Evolutionary conservation across 2,797 vertebrate genomes (phyloP).

Genomic region (Mallotus villosus): DNA sequence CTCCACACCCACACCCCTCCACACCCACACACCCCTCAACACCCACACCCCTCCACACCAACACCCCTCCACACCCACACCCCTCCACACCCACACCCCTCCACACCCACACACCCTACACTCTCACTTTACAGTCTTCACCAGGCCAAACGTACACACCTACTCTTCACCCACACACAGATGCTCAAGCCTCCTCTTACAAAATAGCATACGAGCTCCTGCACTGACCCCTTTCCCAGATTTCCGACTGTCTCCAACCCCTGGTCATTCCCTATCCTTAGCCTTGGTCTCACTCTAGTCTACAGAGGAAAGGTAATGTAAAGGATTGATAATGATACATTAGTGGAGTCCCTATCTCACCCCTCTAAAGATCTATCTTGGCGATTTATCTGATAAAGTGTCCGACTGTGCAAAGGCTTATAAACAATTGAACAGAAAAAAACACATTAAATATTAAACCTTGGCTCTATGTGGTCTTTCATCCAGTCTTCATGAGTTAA

Average conservation of each 20-base stretch:
- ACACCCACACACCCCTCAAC: too few species aligned
- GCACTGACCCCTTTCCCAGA: not conserved
- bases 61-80: too few species aligned
- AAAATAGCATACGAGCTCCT: not conserved
- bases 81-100: too few species aligned
- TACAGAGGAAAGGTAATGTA: not conserved
- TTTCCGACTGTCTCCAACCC: not conserved
- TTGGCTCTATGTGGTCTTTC: slow-evolving; percentile 39
- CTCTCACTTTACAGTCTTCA: not conserved
- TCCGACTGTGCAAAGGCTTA: not conserved
- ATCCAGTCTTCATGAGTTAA: slow-evolving; percentile 40
- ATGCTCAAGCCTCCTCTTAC: not conserved
- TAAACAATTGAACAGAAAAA: not conserved
- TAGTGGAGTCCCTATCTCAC: not conserved
- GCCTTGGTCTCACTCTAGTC: not conserved
- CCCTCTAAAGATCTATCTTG: not conserved
- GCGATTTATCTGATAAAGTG: not conserved
- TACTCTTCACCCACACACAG: not conserved
- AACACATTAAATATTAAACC: not conserved
- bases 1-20: too few species aligned
- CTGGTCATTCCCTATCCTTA: not conserved
- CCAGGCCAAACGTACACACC: not conserved
- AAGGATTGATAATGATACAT: not conserved
- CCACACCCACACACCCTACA: not conserved
- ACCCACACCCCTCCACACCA: too few species aligned